These are phyloP conservation scores for Helicolenus hilgendorfi DNA, from an alignment of 2,797 vertebrate genomes.

Conservation along the genomic window DNA sequence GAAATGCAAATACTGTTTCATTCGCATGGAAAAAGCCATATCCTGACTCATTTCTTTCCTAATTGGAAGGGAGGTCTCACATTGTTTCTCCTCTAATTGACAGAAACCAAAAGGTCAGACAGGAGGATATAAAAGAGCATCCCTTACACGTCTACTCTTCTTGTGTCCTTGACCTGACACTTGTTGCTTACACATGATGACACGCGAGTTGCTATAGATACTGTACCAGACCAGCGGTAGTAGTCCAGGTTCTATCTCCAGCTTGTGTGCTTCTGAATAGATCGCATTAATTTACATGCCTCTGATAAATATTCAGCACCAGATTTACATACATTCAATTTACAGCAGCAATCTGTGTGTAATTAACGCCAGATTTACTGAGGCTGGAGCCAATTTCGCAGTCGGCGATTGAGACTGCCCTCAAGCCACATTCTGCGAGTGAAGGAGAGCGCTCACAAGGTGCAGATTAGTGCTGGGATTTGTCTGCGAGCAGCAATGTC, in stretches of 20 bases:
- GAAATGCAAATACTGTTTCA: constrained; percentile 72
- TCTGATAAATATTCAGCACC: constrained; percentile 38
- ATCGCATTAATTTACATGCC: background rate
- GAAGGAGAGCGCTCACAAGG: background rate
- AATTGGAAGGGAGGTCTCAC: constrained; percentile 58
- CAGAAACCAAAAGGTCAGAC: constrained; percentile 27
- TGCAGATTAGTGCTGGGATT: constrained; percentile 14
- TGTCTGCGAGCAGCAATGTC: constrained; percentile 16
- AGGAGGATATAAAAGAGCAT: constrained; percentile 13
- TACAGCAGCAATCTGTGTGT: background rate
- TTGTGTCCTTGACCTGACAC: background rate
- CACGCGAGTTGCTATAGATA: background rate
- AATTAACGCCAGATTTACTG: constrained; percentile 24
- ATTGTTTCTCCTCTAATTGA: constrained; percentile 56
- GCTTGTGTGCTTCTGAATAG: background rate
- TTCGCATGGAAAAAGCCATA: constrained; percentile 69
- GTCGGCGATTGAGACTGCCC: background rate
- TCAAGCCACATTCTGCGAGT: background rate
- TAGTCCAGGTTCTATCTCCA: background rate
- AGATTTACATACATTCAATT: constrained; percentile 41
- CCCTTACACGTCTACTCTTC: background rate
- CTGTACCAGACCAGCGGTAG: background rate
- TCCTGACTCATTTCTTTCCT: constrained; percentile 60
- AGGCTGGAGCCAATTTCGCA: background rate
- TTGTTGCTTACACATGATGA: background rate